phyloP scores from a whole-genome alignment of 2,113 vertebrate species.

The Narcine bancroftii region DNA sequence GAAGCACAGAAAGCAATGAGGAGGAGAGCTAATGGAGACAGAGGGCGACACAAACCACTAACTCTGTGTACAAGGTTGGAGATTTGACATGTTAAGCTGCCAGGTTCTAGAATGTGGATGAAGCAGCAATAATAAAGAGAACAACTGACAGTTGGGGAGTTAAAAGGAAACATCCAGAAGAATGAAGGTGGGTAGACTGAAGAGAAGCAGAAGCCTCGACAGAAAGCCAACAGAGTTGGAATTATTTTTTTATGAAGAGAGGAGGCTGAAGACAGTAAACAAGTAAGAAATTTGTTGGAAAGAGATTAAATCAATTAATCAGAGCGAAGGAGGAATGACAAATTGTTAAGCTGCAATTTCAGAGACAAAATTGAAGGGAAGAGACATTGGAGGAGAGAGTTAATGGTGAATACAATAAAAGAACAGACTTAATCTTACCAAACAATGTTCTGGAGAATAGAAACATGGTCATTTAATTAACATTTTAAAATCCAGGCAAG shows the following conservation, averaged over 20 bases:
- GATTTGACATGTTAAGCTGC: not conserved
- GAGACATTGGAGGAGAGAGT: not conserved
- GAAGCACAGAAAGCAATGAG: not conserved
- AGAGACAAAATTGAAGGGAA: not conserved
- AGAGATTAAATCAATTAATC: not conserved
- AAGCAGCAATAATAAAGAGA: not conserved
- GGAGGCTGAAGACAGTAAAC: not conserved
- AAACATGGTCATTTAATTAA: not conserved
- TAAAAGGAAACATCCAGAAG: not conserved
- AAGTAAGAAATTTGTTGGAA: not conserved
- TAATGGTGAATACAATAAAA: not conserved
- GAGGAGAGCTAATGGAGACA: not conserved
- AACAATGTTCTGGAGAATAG: not conserved
- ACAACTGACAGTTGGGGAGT: not conserved
- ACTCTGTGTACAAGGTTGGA: not conserved
- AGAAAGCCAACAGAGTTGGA: not conserved
- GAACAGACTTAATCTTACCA: not conserved
- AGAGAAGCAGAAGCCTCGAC: not conserved
- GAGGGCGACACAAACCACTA: not conserved
- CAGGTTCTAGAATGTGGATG: conserved; percentile 2
- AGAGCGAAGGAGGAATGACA: not conserved
- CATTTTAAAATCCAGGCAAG: not conserved
- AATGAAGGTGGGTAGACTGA: conserved; percentile 19
- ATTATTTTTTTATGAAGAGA: not conserved
- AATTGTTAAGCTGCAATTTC: not conserved